Evolutionary conservation across 1,140 invertebrate genomes (phyloP), one percentile per base, ranked within the genome.

Genomic region (Stenopsyche tienmushanensis): DNA sequence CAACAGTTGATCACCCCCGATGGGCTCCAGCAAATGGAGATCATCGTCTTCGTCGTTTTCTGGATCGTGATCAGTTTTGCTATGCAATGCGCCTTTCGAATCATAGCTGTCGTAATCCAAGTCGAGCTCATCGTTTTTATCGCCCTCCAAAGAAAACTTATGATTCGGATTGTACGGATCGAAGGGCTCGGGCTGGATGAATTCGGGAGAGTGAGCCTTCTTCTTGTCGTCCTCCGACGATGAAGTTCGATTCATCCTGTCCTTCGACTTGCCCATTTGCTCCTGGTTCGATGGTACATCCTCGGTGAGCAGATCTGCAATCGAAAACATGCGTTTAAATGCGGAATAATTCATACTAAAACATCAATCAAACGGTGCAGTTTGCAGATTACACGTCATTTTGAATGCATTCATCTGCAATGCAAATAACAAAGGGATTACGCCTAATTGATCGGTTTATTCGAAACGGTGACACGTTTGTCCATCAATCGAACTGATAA

Each of bases 1-100:
- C 8, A 84, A 69, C 0, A 80, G 78, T 66, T 83, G 80, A 72
- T 84, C 83, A 63, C 80, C 75, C 62, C 79, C 78, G 52, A 74
- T 47, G 62, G 77, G 62, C 34, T 49, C 64, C 23, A 66, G 26
- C 25, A 64, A 18, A n/a, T 58, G 63, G 5, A 62, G 50, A 7
- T 66, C 47, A 3, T 62, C 68, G 26, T 65, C 67, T 10, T 65
- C 67, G 15, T 29, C 62, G 0, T 20, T 17, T 15, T 62, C 59
- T 20, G 44, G 39, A 45, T 64, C 49, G 9, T 41, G 23, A 34
- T 34, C 62, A 42, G n/a, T 21, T 17, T 21, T 62, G 25, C 1
- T n/a, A 15, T 20, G 21, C 20, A 45, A 24, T 13, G n/a, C 17
- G 1, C 34, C 55, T 34, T 64, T 64, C 1, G 15, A 34, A 17